These are phyloP conservation scores for Nomada fucata DNA, from an alignment of 2,888 invertebrate genomes.

Conservation along the genomic window DNA sequence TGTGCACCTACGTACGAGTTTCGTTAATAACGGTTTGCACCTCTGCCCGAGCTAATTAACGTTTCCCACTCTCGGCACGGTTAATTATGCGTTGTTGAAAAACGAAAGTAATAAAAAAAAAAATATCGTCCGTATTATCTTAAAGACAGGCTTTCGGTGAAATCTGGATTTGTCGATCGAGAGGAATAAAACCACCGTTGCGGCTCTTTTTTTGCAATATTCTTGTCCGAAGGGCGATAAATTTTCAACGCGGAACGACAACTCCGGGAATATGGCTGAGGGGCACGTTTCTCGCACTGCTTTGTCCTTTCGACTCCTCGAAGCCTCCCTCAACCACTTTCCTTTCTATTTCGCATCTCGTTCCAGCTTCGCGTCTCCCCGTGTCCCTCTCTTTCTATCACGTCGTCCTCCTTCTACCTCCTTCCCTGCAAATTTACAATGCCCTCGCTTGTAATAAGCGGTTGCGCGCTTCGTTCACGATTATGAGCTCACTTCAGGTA, in stretches of 20 bases:
- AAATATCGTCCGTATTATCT: conserved; percentile 63
- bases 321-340: conserved; percentile 43
- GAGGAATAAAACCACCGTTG: not conserved
- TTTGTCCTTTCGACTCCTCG: conserved; percentile 69
- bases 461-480: conserved; percentile 73
- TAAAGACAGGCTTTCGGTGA: conserved; percentile 64
- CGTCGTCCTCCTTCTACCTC: conserved; percentile 46
- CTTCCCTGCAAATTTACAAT: conserved; percentile 74
- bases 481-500: conserved; percentile 76
- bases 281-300: conserved; percentile 62
- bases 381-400: conserved; percentile 20
- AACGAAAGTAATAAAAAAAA: conserved; percentile 9
- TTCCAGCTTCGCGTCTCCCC: conserved; percentile 8
- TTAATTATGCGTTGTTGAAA: conserved; percentile 52
- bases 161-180: conserved; percentile 61
- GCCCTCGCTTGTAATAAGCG: conserved; percentile 76
- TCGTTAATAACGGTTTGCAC: conserved; percentile 71
- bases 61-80: conserved; percentile 60
- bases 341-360: conserved; percentile 40
- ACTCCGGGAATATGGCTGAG: conserved; percentile 47
- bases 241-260: conserved; percentile 62
- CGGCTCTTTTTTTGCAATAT: conserved; percentile 7
- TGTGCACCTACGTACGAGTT: conserved; percentile 33
- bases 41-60: conserved; percentile 68
- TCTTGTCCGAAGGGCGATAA: conserved; percentile 55